Conservation (phyloP, 2,113 vertebrate species). For the Mustelus asterias region DNA sequence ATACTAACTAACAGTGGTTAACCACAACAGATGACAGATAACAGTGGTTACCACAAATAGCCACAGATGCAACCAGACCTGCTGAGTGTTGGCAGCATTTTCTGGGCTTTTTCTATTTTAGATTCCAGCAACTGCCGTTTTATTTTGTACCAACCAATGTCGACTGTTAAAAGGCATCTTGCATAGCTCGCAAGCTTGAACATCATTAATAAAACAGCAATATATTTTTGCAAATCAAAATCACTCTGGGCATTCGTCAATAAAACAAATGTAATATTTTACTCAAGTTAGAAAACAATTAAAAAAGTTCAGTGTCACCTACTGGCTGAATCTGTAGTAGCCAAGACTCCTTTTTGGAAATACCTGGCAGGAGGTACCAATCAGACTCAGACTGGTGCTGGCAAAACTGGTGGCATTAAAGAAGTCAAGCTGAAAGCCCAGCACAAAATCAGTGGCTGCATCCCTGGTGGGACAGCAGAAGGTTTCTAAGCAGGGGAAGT, state of each 20-base stretch:
- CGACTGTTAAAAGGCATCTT: background rate
- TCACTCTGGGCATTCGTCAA: background rate
- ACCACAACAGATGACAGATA: too few species aligned
- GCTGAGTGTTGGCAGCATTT: too few species aligned
- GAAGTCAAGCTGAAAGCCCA: conserved; percentile 69
- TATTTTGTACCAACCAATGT: background rate
- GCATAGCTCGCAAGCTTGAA: background rate
- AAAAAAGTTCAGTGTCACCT: conserved; percentile 40
- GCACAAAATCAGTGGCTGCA: conserved; percentile 71
- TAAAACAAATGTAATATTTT: background rate
- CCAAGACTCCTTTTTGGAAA: conserved; percentile 65
- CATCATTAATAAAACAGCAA: background rate
- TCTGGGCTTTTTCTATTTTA: background rate
- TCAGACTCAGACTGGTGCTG: conserved; percentile 61
- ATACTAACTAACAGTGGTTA: too few species aligned
- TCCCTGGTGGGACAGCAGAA: conserved; percentile 90
- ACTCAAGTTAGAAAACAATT: background rate
- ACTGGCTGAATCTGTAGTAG: conserved; percentile 57
- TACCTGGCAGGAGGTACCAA: conserved; percentile 68
- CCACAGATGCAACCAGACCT: too few species aligned
- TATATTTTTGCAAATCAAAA: background rate
- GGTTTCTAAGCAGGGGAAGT: conserved; percentile 88
- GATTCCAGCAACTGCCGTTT: background rate
- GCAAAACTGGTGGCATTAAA: conserved; percentile 75
- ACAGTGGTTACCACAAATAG: too few species aligned